A percentile compares a stretch with the other conserved stretches of the same genome.
phyloP scores from a whole-genome alignment of 1,140 invertebrate genomes.

The Capitella teleta region DNA sequence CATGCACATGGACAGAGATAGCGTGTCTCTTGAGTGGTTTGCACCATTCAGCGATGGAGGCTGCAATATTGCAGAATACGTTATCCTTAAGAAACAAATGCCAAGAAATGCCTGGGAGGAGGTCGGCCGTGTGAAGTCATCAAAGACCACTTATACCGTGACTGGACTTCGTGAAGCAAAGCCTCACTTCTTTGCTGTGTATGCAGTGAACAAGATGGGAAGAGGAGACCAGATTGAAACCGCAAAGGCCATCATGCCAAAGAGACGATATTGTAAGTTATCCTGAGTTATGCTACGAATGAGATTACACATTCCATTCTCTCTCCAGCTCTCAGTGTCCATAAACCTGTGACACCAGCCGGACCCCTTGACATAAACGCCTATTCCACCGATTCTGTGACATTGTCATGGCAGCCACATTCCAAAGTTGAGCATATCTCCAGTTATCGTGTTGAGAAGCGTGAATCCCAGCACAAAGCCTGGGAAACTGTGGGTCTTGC shows the following conservation, averaged over 20 bases:
- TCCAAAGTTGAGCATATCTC: conserved; percentile 41
- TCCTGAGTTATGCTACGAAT: no score
- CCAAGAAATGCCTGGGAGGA: conserved; percentile 11
- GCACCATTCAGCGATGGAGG: conserved; percentile 58
- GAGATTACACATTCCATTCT: no score
- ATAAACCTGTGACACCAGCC: neutral
- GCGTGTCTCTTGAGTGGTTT: conserved; percentile 61
- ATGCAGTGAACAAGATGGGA: conserved; percentile 91
- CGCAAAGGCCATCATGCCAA: conserved; percentile 76
- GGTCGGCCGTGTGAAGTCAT: conserved; percentile 1
- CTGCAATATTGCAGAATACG: conserved; percentile 56
- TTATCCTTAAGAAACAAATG: conserved; percentile 39
- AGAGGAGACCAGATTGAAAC: conserved; percentile 77
- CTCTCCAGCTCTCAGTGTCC: neutral
- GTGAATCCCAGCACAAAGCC: conserved; percentile 52
- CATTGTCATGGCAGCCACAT: conserved; percentile 74
- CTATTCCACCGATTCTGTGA: conserved; percentile 88
- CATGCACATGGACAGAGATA: conserved; percentile 4
- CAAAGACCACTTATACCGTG: conserved; percentile 57
- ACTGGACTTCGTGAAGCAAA: conserved; percentile 74
- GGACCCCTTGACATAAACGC: conserved; percentile 79
- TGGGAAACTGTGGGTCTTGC: conserved; percentile 70
- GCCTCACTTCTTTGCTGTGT: conserved; percentile 88
- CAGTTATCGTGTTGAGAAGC: conserved; percentile 28
- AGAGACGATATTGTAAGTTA: conserved; percentile 79